Conservation (phyloP, 2,888 invertebrate species). For the Cryptus viduatorius region DNA sequence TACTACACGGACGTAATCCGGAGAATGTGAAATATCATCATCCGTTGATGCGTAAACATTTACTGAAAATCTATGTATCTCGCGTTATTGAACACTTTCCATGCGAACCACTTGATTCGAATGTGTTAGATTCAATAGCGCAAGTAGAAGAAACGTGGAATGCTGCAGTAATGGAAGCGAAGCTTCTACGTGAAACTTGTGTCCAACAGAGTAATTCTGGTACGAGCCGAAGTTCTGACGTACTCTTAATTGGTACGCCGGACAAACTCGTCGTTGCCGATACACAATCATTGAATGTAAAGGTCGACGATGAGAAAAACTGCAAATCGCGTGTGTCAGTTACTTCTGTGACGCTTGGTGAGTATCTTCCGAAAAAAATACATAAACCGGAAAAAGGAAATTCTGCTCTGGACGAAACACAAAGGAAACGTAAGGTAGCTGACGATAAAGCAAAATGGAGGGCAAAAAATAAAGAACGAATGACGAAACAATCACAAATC, state of each 20-base stretch:
- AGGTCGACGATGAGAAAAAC: background rate
- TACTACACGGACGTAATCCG: slow-evolving; percentile 39
- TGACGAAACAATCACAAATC: background rate
- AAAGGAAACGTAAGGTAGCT: background rate
- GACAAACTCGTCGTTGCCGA: background rate
- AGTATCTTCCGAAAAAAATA: background rate
- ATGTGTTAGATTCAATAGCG: background rate
- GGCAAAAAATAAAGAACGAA: background rate
- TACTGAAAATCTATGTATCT: slow-evolving; percentile 45
- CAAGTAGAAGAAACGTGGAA: no score
- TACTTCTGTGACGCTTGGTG: background rate
- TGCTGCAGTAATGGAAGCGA: background rate
- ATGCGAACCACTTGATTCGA: background rate
- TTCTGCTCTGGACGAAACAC: background rate
- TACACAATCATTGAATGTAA: background rate
- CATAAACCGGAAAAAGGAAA: background rate
- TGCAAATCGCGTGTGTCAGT: background rate
- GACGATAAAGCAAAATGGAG: background rate
- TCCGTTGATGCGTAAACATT: slow-evolving; percentile 56
- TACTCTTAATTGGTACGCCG: background rate
- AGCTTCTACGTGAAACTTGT: background rate
- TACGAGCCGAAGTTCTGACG: background rate
- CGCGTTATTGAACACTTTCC: slow-evolving; percentile 52
- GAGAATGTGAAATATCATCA: slow-evolving; percentile 36
- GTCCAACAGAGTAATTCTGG: background rate